phyloP scores from a whole-genome alignment of 2,888 invertebrate species.

The Nomada ruficornis region DNA sequence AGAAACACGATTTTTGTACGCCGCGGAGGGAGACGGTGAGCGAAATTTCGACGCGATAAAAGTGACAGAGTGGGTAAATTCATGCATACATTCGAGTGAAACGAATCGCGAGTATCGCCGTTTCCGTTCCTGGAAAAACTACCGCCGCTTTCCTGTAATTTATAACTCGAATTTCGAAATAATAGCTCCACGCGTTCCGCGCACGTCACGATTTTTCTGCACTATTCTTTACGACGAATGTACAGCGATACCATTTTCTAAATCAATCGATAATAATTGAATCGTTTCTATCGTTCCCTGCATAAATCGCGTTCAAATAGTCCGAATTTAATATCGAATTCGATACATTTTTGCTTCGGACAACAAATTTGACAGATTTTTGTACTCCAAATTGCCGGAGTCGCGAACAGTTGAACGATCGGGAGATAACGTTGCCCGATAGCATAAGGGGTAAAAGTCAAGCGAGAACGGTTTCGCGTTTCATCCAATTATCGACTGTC shows the following conservation, averaged over 20 bases:
- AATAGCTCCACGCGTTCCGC: background rate
- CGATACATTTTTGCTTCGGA: too few relatives aligned
- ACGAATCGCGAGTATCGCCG: slow-evolving; percentile 22
- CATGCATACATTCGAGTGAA: slow-evolving; percentile 23
- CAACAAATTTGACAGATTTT: too few relatives aligned
- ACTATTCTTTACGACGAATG: too few relatives aligned
- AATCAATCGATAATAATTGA: background rate
- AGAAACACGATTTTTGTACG: slow-evolving; percentile 3
- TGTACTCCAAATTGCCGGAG: background rate
- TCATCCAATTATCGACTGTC: slow-evolving; percentile 66
- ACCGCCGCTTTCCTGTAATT: slow-evolving; percentile 18
- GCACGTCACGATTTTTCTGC: background rate
- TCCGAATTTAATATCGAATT: too few relatives aligned
- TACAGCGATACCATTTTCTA: background rate
- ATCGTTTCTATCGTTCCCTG: background rate
- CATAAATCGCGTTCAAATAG: too few relatives aligned
- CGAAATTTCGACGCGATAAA: slow-evolving; percentile 41
- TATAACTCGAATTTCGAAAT: slow-evolving; percentile 28
- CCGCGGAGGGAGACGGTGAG: too few relatives aligned
- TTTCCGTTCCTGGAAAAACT: slow-evolving; percentile 22
- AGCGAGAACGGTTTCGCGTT: slow-evolving; percentile 47
- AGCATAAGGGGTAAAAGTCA: slow-evolving; percentile 23
- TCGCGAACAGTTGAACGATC: slow-evolving; percentile 22
- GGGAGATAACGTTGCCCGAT: slow-evolving; percentile 19
- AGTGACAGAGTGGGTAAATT: slow-evolving; percentile 22